Evolutionary conservation across 2,888 invertebrate genomes (phyloP), one percentile per base, ranked within the genome.

Genomic region (Caenorhabditis macrosperma): DNA sequence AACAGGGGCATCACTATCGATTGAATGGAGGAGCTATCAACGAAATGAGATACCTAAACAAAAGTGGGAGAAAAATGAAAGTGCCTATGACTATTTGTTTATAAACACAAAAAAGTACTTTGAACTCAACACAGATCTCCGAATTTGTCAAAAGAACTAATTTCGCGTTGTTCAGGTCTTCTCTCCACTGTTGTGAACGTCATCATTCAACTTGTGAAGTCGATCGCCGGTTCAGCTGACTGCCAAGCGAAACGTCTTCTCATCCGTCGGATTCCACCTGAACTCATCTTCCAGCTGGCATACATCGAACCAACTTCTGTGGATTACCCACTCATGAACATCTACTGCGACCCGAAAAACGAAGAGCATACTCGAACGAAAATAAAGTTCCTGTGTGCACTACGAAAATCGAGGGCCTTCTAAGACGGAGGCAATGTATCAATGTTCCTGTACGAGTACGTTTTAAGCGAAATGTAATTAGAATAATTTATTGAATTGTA

Each of bases 191-290:
- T 55, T 12, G 50, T 69, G 48, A 67, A 67, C 44, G 41, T 55
- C 26, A 69, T 77, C 35, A 52, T 61, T 26, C 68, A 63, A 54
- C 48, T 69, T 0, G 35, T 77, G 26, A 77, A 67, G 38, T 46
- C 68, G 5, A 77, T 77, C 10, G 77, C 77, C 30, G 77, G 67
- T 52, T 17, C 77, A 5, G 52, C 77, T 3, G 68, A 77, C 15
- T 77, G 67, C 24, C 15, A 61, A 9, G 50, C 69, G 12, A 77
- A 77, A 59, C 61, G 63, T 52, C 77, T 77, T 33, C 41, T 77
- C 0, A 41, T 69, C 26, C 22, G 22, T 10, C 35, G 68, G 2
- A 77, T 77, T 10, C 69, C 67, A 4, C 77, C 68, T 1, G 50
- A 44, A 5, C 33, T 77, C 12, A 55, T 77, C 26, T 77, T 69